phyloP scores from a whole-genome alignment of 2,113 vertebrate genomes.

The Eulacestoma nigropectus region DNA sequence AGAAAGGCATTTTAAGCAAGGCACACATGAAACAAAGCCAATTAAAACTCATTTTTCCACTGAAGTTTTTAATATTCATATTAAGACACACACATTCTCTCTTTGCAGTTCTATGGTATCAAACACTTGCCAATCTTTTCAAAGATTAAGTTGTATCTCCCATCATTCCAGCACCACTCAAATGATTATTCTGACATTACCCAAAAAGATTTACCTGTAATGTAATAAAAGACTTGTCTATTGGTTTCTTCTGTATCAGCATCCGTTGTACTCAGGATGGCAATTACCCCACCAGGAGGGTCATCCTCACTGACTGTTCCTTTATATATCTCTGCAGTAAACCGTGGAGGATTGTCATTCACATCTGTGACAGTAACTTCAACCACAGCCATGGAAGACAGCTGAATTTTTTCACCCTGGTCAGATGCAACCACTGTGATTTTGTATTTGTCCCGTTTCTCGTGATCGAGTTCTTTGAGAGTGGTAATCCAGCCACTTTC shows the following conservation, averaged over 20 bases:
- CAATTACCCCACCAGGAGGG: slow-evolving; percentile 87
- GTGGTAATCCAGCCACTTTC: slow-evolving; percentile 95
- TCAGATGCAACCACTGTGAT: slow-evolving; percentile 85
- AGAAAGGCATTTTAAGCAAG: not conserved
- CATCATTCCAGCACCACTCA: not conserved
- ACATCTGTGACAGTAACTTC: slow-evolving; percentile 89
- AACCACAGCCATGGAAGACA: slow-evolving; percentile 79
- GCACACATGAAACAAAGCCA: not conserved
- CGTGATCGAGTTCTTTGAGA: slow-evolving; percentile 90
- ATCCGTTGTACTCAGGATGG: slow-evolving; percentile 91
- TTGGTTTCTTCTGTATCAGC: slow-evolving; percentile 88
- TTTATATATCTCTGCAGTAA: slow-evolving; percentile 95
- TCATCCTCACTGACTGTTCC: slow-evolving; percentile 97
- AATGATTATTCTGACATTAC: not conserved
- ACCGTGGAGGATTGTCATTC: slow-evolving; percentile 92
- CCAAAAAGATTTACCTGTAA: slow-evolving; percentile 82
- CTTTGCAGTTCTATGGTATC: not conserved
- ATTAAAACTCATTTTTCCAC: not conserved
- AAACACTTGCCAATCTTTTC: not conserved
- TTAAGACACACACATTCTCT: not conserved
- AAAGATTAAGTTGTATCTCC: not conserved
- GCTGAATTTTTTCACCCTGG: slow-evolving; percentile 84
- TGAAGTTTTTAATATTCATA: not conserved
- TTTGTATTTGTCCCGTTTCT: slow-evolving; percentile 75
- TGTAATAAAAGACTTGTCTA: slow-evolving; percentile 88